Conservation (phyloP, 2,113 vertebrate genomes). For the crab-eating macaque (Macaca fascicularis) region T2T-MFA8v1.1 NC_088384.1:114448501-114449000, state of each 20-base stretch:
- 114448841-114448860: background rate
- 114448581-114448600: background rate
- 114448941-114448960: too few relatives aligned
- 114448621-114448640: background rate
- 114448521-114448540: background rate
- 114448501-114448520: background rate
- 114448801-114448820: background rate
- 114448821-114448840: background rate
- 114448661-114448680: background rate
- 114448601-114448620: background rate
- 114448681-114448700: background rate
- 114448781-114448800: background rate
- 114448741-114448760: background rate
- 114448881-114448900: background rate
- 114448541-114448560: background rate
- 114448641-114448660: background rate
- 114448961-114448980: background rate
- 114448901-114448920: too few relatives aligned
- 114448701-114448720: background rate
- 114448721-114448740: background rate
- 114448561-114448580: background rate
- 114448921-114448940: background rate
- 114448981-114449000: background rate
- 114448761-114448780: background rate
- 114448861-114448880: too few relatives aligned